Conservation (phyloP, 2,888 invertebrate genomes). For the Chesias legatella region DNA sequence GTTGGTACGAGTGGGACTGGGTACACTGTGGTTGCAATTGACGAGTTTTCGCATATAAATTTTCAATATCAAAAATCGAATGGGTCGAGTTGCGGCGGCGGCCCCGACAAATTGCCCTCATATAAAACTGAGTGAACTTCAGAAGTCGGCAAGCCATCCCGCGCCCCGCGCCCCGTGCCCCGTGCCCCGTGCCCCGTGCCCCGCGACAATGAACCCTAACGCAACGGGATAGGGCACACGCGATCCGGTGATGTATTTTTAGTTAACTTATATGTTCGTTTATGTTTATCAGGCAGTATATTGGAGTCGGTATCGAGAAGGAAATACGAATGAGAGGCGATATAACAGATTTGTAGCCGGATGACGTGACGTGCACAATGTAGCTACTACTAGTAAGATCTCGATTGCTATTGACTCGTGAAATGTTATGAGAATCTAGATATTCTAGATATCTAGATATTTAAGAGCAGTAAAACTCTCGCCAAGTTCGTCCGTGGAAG, state of each 20-base stretch:
- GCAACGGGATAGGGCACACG: conserved; percentile 2
- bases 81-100: conserved; percentile 39
- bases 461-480: too few species aligned
- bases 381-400: too few species aligned
- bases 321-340: conserved; percentile 23
- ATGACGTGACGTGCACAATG: conserved; percentile 14
- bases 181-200: too few species aligned
- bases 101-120: conserved; percentile 42
- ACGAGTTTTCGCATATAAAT: conserved; percentile 36
- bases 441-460: too few species aligned
- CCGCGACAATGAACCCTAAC: conserved; percentile 2
- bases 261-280: conserved; percentile 30
- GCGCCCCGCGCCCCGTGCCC: too few species aligned
- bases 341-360: conserved; percentile 19
- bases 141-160: conserved; percentile 26
- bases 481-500: too few species aligned
- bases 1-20: too few species aligned
- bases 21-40: conserved; percentile 15
- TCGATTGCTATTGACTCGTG: too few species aligned
- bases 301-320: conserved; percentile 31
- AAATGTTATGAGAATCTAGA: too few species aligned
- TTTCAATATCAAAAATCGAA: conserved; percentile 44
- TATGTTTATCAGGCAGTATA: conserved; percentile 35
- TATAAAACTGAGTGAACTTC: conserved; percentile 37
- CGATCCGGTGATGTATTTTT: not conserved